Conservation (phyloP, 2,797 vertebrate species). For the Rachycentron canadum region DNA sequence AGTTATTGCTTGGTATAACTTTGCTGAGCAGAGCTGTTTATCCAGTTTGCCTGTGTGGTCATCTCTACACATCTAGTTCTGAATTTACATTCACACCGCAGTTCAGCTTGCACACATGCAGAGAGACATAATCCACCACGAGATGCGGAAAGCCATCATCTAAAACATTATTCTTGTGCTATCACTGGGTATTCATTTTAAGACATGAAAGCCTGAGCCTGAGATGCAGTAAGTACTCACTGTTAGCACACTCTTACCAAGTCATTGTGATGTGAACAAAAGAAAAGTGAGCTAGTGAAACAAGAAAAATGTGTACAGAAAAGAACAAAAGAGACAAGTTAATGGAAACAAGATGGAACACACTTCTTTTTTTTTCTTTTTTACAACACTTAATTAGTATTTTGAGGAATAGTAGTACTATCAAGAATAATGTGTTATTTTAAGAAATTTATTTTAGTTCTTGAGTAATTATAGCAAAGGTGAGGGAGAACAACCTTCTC, state of each 20-base stretch:
- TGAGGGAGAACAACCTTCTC: slow-evolving; percentile 30
- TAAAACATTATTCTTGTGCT: slow-evolving; percentile 53
- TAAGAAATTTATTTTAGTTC: slow-evolving; percentile 51
- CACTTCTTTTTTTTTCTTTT: too few relatives aligned
- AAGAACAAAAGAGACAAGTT: slow-evolving; percentile 63
- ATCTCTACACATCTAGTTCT: slow-evolving; percentile 26
- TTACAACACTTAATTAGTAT: slow-evolving; percentile 58
- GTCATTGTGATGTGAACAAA: slow-evolving; percentile 70
- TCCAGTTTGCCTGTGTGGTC: slow-evolving; percentile 53
- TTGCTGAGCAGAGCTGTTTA: slow-evolving; percentile 57
- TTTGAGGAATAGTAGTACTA: slow-evolving; percentile 52
- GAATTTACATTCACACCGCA: slow-evolving; percentile 40
- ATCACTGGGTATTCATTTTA: slow-evolving; percentile 66
- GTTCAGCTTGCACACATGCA: slow-evolving; percentile 40
- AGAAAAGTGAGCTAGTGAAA: slow-evolving; percentile 60
- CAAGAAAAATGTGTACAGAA: slow-evolving; percentile 57
- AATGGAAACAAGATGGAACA: slow-evolving; percentile 64
- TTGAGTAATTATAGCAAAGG: slow-evolving; percentile 44
- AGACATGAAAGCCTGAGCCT: slow-evolving; percentile 53
- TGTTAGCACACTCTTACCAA: slow-evolving; percentile 54
- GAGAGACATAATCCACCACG: slow-evolving; percentile 13
- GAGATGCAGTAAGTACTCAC: slow-evolving; percentile 53
- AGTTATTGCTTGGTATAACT: slow-evolving; percentile 51
- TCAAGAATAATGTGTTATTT: slow-evolving; percentile 53
- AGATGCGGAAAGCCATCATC: slow-evolving; percentile 50